Evolutionary conservation across 1,140 invertebrate species (phyloP).

Genomic region (Trichogramma pretiosum): DNA sequence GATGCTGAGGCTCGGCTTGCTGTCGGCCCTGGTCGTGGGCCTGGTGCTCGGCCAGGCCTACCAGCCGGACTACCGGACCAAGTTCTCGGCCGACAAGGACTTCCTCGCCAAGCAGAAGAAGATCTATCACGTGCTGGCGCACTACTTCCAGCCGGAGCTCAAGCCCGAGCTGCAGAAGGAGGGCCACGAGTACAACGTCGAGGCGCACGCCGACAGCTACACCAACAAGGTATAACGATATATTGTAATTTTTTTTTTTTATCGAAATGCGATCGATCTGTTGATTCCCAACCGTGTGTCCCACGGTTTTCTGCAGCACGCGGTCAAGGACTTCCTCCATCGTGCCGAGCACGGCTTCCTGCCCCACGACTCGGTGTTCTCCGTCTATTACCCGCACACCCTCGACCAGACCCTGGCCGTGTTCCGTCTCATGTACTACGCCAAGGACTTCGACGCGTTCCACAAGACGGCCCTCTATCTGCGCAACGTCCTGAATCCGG

Average conservation of each 20-base stretch:
- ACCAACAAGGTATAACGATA: constrained; percentile 26
- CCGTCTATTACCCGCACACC: constrained; percentile 40
- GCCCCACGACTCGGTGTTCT: constrained; percentile 40
- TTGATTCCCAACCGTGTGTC: no score
- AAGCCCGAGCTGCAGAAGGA: constrained; percentile 43
- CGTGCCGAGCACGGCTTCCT: constrained; percentile 39
- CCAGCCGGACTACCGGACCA: constrained; percentile 19
- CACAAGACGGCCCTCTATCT: constrained; percentile 56
- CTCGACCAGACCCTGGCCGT: constrained; percentile 47
- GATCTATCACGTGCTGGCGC: constrained; percentile 54
- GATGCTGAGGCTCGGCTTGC: constrained; percentile 23
- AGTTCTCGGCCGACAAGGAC: constrained; percentile 26
- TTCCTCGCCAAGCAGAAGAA: constrained; percentile 50
- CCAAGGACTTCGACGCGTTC: constrained; percentile 57
- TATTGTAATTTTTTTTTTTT: background rate
- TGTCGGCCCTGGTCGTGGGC: constrained; percentile 22
- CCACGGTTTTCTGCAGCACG: constrained; percentile 25
- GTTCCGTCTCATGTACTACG: constrained; percentile 51
- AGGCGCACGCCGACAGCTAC: constrained; percentile 47
- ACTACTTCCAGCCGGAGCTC: constrained; percentile 49
- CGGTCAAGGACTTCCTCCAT: constrained; percentile 32
- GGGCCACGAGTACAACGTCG: constrained; percentile 48
- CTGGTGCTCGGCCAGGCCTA: constrained; percentile 15
- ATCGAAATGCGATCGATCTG: no score
- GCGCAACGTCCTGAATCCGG: constrained; percentile 53